Evolutionary conservation across 2,797 vertebrate species (phyloP), one percentile per base, ranked within the genome.

Genomic region (Sphaeramia orbicularis): DNA sequence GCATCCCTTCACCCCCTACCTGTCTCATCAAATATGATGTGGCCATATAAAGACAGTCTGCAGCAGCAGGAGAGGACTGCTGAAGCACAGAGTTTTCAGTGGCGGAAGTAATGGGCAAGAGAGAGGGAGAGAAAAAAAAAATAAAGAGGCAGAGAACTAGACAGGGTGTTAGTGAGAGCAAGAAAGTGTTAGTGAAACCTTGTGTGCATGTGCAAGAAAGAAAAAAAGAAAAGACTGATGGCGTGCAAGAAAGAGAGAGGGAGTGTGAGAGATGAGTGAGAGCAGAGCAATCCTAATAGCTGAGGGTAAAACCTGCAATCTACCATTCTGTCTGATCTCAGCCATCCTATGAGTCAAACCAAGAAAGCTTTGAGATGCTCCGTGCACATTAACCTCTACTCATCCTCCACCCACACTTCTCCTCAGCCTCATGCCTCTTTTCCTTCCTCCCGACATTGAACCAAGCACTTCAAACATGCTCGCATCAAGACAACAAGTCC

Each of bases 281-380:
- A 79, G 71, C 57, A 61, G 63, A 83, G 73, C 59, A 65, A 44
- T 43, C 66, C 69, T 82, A 76, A 86, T 78, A 83, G 75, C 74
- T 74, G 68, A 85, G 78, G 84, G 65, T 85, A 62, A 83, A 88
- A 89, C 85, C 79, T 86, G 79, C 76, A 74, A 86, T 90, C 83
- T 83, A 72, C 69, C 65, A 90, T 87, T 90, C 85, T 78, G 77
- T 89, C 73, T 89, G 87, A 87, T 90, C 88, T 88, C 73, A 81
- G 64, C 54, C 72, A 52, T 73, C 76, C 63, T 69, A 59, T 68
- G 71, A 89, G 74, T 92, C 72, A 82, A 81, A 60, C 65, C 68
- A 73, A 76, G 74, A 83, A 75, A 85, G 84, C 86, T 89, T 81
- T 80, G 80, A 88, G 83, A 79, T 66, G 73, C 79, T 86, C 61